Conservation (phyloP, 2,113 vertebrate species). For the Lota lota region DNA sequence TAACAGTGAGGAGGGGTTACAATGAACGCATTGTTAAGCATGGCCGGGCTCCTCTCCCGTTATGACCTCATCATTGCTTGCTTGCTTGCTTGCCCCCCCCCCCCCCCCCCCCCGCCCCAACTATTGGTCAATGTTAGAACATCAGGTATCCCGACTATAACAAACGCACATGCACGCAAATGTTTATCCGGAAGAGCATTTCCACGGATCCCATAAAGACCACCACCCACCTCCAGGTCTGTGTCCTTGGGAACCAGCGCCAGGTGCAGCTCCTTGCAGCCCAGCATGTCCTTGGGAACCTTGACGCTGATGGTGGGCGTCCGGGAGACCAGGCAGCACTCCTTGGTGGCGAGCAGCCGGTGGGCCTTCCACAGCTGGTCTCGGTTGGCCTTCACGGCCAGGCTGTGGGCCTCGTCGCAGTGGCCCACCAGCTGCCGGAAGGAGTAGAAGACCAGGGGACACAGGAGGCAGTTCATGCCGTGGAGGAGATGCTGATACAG, state of each 20-base stretch:
- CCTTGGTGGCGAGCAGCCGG: slow-evolving; percentile 67
- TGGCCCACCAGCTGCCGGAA: slow-evolving; percentile 79
- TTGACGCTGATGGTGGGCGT: slow-evolving; percentile 78
- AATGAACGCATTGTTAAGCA: too few relatives aligned
- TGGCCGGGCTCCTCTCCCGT: too few relatives aligned
- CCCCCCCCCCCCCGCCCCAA: too few relatives aligned
- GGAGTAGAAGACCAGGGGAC: slow-evolving; percentile 80
- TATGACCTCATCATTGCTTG: too few relatives aligned
- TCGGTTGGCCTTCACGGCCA: slow-evolving; percentile 68
- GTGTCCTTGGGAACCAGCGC: slow-evolving; percentile 31
- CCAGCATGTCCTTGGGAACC: slow-evolving; percentile 76
- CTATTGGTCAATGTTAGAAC: too few relatives aligned
- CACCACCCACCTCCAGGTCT: not conserved
- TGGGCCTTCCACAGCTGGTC: slow-evolving; percentile 78
- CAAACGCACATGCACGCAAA: too few relatives aligned
- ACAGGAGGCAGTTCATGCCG: slow-evolving; percentile 83
- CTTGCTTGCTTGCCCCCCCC: too few relatives aligned
- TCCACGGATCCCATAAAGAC: too few relatives aligned
- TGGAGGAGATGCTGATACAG: slow-evolving; percentile 82
- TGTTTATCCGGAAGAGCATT: too few relatives aligned
- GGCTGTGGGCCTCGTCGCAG: slow-evolving; percentile 70
- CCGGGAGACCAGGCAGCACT: slow-evolving; percentile 75
- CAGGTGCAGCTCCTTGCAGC: slow-evolving; percentile 79
- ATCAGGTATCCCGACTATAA: too few relatives aligned
- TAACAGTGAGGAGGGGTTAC: too few relatives aligned